Conservation (phyloP, 2,113 vertebrate genomes). For the Rhineura floridana region DNA sequence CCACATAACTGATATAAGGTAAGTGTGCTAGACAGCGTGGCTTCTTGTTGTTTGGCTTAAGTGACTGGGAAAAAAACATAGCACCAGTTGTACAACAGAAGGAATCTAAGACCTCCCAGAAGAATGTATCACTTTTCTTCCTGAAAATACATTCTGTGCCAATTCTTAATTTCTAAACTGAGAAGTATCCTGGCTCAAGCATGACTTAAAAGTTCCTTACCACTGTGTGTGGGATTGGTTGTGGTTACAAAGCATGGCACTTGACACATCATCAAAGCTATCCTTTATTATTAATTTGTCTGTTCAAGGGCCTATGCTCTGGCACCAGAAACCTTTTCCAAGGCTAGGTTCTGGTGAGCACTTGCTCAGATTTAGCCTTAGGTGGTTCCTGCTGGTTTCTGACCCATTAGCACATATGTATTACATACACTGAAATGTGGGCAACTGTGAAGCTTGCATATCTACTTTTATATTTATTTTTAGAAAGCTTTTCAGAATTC, state of each 20-base stretch:
- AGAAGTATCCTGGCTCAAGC: not conserved
- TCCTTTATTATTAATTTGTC: slow-evolving; percentile 1
- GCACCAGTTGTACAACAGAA: not conserved
- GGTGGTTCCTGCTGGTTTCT: not conserved
- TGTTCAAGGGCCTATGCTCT: not conserved
- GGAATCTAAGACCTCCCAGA: not conserved
- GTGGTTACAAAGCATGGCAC: not conserved
- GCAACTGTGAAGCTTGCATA: not conserved
- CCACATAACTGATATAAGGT: not conserved
- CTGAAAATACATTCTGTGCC: not conserved
- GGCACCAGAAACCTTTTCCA: not conserved
- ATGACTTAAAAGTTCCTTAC: not conserved
- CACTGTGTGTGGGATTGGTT: not conserved
- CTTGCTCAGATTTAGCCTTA: not conserved
- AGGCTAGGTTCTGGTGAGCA: not conserved
- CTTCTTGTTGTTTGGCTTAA: not conserved
- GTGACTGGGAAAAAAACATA: not conserved
- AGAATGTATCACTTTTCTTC: not conserved
- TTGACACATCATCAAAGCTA: slow-evolving; percentile 7
- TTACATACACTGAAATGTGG: not conserved
- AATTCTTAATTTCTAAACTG: not conserved
- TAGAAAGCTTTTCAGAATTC: not conserved
- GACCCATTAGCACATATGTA: not conserved
- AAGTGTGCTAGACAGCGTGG: not conserved
- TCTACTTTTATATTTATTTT: not conserved